Conservation (phyloP, 2,797 vertebrate species). For the Crax fasciolata region DNA sequence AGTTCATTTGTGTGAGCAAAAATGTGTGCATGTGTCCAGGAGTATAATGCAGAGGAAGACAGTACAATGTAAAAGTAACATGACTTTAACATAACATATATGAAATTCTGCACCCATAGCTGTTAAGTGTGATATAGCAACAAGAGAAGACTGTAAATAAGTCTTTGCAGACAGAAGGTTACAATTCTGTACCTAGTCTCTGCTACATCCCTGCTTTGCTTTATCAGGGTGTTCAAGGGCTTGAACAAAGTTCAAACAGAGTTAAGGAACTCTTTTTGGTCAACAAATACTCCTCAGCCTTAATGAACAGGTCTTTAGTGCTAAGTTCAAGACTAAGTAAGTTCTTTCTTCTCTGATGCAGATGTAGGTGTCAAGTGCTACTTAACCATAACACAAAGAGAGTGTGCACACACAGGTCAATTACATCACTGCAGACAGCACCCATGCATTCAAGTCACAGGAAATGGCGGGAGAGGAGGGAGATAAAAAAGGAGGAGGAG, state of each 20-base stretch:
- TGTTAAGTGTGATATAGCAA: not conserved
- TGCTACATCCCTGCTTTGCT: not conserved
- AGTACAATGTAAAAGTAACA: rapidly evolving
- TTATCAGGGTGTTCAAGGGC: not conserved
- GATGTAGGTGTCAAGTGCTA: slow-evolving; percentile 37
- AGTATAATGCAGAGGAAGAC: rapidly evolving
- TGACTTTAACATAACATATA: not conserved
- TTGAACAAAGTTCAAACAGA: not conserved
- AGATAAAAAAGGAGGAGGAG: not conserved
- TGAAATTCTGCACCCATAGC: not conserved
- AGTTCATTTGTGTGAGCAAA: not conserved
- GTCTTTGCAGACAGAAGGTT: not conserved
- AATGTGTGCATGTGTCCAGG: not conserved
- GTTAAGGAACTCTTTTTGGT: not conserved
- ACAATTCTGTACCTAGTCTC: not conserved
- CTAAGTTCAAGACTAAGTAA: not conserved
- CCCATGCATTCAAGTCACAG: not conserved
- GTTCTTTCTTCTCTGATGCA: not conserved
- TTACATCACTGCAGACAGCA: not conserved
- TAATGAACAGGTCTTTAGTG: not conserved
- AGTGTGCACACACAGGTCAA: not conserved
- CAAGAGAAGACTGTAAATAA: not conserved
- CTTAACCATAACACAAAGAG: slow-evolving; percentile 26
- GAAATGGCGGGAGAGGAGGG: slow-evolving; percentile 7
- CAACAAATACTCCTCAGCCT: not conserved